Conservation (phyloP, 2,113 vertebrate genomes). For the Procavia capensis region DNA sequence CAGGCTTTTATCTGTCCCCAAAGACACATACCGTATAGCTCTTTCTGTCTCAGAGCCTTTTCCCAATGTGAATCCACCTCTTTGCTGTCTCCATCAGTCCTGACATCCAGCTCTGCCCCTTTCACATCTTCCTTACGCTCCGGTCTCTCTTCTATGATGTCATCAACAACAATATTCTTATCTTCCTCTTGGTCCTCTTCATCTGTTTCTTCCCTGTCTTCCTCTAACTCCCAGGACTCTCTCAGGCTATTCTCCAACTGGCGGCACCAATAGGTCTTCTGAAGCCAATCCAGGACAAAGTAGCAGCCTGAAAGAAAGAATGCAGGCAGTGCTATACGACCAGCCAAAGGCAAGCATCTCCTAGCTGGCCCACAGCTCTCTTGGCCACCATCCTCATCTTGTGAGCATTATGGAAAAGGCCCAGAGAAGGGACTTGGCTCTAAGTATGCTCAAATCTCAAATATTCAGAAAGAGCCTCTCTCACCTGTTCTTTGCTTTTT, state of each 20-base stretch:
- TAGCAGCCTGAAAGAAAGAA: constrained; percentile 87
- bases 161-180: constrained; percentile 16
- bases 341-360: neutral
- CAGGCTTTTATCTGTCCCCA: neutral
- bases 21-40: constrained; percentile 88
- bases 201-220: constrained; percentile 82
- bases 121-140: constrained; percentile 44
- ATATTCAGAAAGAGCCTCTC: neutral
- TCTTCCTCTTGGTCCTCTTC: constrained; percentile 82
- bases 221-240: constrained; percentile 88
- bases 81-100: constrained; percentile 33
- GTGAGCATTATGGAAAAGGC: neutral
- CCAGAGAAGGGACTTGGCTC: constrained; percentile 34
- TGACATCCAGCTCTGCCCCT: constrained; percentile 34
- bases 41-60: constrained; percentile 86
- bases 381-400: neutral
- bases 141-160: constrained; percentile 42
- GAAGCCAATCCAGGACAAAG: constrained; percentile 96
- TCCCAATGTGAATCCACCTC: constrained; percentile 64
- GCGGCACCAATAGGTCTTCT: constrained; percentile 95
- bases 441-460: constrained; percentile 57
- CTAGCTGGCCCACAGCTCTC: neutral
- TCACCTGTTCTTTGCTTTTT: constrained; percentile 28
- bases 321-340: neutral
- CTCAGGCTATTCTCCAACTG: constrained; percentile 90